A percentile compares a stretch with the other conserved stretches of the same genome.
Conservation (phyloP, 2,888 invertebrate genomes). For the Trisateles emortualis region DNA sequence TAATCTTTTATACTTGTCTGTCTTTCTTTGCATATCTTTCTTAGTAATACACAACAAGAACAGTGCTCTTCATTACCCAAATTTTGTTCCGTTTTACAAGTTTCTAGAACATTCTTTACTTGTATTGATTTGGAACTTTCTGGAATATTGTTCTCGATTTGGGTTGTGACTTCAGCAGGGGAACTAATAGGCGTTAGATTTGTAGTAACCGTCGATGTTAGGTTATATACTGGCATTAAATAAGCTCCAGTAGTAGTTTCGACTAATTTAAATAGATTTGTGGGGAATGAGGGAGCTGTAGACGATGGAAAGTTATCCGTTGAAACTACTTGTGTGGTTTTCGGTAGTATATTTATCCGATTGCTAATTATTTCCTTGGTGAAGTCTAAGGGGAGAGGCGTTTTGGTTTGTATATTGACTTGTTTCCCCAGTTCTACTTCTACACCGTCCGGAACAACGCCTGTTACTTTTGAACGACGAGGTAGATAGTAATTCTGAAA, state of each 20-base stretch:
- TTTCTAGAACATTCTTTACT: not conserved
- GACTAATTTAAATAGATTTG: constrained; percentile 56
- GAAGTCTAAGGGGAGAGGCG: constrained; percentile 65
- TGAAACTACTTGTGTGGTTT: not conserved
- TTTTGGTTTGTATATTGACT: constrained; percentile 44
- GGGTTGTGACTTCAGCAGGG: constrained; percentile 14
- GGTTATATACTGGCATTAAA: constrained; percentile 55
- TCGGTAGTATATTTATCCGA: constrained; percentile 25
- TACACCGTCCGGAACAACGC: constrained; percentile 41
- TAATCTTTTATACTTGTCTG: constrained; percentile 71
- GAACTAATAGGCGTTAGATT: constrained; percentile 46
- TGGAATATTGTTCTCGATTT: constrained; percentile 5
- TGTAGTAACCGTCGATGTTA: constrained; percentile 49
- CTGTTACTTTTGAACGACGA: constrained; percentile 48
- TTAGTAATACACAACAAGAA: constrained; percentile 65
- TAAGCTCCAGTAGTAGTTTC: constrained; percentile 57
- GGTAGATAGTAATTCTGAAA: constrained; percentile 47
- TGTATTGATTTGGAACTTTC: constrained; percentile 15
- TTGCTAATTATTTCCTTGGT: constrained; percentile 49
- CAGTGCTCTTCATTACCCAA: constrained; percentile 58
- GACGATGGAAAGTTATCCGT: constrained; percentile 31
- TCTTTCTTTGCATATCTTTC: constrained; percentile 58
- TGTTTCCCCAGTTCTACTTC: constrained; percentile 50
- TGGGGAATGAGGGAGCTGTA: constrained; percentile 19
- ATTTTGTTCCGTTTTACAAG: not conserved